Conservation (phyloP, 1,140 invertebrate genomes). For the Lepidurus packardi region DNA sequence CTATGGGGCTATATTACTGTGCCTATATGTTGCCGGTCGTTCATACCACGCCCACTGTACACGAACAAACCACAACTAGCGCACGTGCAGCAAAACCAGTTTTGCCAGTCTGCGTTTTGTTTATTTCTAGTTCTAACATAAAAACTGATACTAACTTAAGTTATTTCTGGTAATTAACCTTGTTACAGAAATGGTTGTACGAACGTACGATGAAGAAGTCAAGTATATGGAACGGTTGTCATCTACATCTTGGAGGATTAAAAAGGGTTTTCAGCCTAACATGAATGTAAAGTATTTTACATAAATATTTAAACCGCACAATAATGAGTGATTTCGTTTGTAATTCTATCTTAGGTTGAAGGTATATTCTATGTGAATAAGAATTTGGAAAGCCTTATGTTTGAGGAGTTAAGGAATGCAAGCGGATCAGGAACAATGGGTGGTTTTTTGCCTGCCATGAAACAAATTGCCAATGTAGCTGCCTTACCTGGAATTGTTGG, state of each 20-base stretch:
- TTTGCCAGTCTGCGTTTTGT: not conserved
- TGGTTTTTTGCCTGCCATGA: slow-evolving; percentile 96
- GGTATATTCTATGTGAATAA: slow-evolving; percentile 97
- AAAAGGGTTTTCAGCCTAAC: slow-evolving; percentile 98
- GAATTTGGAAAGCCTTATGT: slow-evolving; percentile 89
- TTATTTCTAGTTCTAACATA: not conserved
- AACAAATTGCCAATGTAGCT: slow-evolving; percentile 99
- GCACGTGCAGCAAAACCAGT: slow-evolving; percentile 4
- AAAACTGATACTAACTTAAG: not conserved
- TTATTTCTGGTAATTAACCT: not conserved
- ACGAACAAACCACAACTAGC: not conserved
- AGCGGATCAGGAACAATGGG: slow-evolving; percentile 81
- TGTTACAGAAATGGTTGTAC: slow-evolving; percentile 67
- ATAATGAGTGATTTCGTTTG: slow-evolving; percentile 29
- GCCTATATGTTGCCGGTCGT: not conserved
- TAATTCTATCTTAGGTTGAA: slow-evolving; percentile 66
- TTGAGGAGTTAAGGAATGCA: slow-evolving; percentile 89
- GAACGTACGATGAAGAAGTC: slow-evolving; percentile 90
- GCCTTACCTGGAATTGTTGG: slow-evolving; percentile 96
- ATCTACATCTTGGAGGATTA: slow-evolving; percentile 84
- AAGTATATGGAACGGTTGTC: slow-evolving; percentile 86
- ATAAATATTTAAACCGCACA: slow-evolving; percentile 30
- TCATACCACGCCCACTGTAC: not conserved
- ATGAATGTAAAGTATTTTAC: slow-evolving; percentile 76
- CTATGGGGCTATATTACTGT: not conserved